Conservation (phyloP, 2,888 invertebrate species). For the Xylota sylvarum region DNA sequence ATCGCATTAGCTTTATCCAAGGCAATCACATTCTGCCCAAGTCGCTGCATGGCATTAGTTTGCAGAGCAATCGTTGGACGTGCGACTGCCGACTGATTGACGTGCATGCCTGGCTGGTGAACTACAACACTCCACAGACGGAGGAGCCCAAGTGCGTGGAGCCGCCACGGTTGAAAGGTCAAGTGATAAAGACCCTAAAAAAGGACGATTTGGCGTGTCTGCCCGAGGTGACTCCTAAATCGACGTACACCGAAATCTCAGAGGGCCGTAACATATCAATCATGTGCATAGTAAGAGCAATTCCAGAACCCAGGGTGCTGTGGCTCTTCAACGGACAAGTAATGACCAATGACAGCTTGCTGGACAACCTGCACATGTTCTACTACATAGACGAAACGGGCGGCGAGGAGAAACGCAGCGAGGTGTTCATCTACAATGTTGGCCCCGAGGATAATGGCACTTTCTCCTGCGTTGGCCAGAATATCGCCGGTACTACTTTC, state of each 20-base stretch:
- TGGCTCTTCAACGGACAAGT: slow-evolving; percentile 94
- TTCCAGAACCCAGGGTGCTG: slow-evolving; percentile 92
- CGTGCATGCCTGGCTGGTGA: slow-evolving; percentile 91
- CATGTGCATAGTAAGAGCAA: slow-evolving; percentile 91
- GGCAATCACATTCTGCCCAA: slow-evolving; percentile 91
- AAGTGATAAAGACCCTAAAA: slow-evolving; percentile 89
- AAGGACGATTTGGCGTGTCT: slow-evolving; percentile 92
- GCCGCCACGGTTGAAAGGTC: slow-evolving; percentile 89
- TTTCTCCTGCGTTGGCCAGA: slow-evolving; percentile 94
- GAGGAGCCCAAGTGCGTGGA: slow-evolving; percentile 92
- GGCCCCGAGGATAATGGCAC: slow-evolving; percentile 93
- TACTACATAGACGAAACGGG: slow-evolving; percentile 90
- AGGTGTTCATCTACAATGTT: slow-evolving; percentile 91
- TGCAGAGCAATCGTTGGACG: slow-evolving; percentile 95
- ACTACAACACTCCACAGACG: slow-evolving; percentile 91
- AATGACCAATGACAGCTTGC: slow-evolving; percentile 90
- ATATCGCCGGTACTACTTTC: slow-evolving; percentile 91
- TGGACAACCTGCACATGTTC: slow-evolving; percentile 89
- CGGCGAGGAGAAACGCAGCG: slow-evolving; percentile 91
- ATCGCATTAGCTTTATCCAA: slow-evolving; percentile 90
- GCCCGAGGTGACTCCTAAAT: slow-evolving; percentile 91
- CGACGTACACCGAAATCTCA: slow-evolving; percentile 91
- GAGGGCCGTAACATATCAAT: slow-evolving; percentile 93
- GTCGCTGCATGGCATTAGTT: slow-evolving; percentile 91
- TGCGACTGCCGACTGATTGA: slow-evolving; percentile 94